Evolutionary conservation across 2,797 vertebrate species (phyloP), one percentile per base, ranked within the genome.

Genomic region (Emydoidea blandingii): DNA sequence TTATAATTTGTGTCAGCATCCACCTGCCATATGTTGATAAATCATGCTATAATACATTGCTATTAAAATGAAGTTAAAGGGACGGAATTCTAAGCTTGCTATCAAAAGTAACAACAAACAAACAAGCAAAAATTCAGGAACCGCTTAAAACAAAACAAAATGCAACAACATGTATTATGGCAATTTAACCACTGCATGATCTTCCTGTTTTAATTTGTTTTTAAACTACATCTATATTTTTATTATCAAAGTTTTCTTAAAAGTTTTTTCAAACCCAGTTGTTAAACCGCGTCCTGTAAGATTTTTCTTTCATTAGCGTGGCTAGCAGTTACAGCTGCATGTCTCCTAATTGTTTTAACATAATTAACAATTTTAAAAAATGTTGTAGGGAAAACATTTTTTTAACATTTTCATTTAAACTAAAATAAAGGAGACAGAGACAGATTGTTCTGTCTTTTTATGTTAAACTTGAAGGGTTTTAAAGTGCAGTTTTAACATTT

Each of bases 61-160:
- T 98, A 98, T 99, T 98, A 98, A 98, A 98, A 97, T 93, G 98
- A 98, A 99, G 99, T 99, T 99, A 99, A 99, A 99, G 99, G 99
- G 99, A 99, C 99, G 97, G 98, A 98, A 97, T 97, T 98, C 95
- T 98, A 97, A 96, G 97, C 93, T 96, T 97, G 92, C 91, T 97
- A 90, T 96, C 94, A 95, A 59, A 54, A 90, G 57, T 96, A 94
- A 97, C 91, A 94, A 95, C 82, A 94, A 97, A 95, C 85, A 96
- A 98, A 95, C 92, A 98, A 97, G 83, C 8, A 72, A 97, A 97
- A 97, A 97, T 97, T 93, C 93, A 97, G 95, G 95, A 92, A 81
- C 82, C 8, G 0, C 87, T 95, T 79, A 93, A 96, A 95, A 81
- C 54, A 65, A 88, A 85, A 94, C 85, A 4, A 94, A 97, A 49